Conservation (phyloP, 23 tunicate species). For the Halocynthia aurantium region DNA sequence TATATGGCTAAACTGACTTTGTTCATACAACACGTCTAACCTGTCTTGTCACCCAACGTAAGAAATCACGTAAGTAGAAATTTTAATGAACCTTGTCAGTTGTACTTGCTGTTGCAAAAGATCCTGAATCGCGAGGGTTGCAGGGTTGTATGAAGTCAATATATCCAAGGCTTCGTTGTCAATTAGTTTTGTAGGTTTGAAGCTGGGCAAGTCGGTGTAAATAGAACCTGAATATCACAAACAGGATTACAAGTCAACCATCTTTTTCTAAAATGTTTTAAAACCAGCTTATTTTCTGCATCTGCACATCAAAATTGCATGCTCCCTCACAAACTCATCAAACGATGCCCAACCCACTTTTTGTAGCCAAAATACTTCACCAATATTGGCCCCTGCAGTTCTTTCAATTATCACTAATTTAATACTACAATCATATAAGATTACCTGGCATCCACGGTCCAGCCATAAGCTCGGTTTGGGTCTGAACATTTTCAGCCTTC, state of each 20-base stretch:
- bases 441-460: conserved; percentile 17
- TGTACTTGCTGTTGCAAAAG: conserved; percentile 61
- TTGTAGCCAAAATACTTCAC: neutral
- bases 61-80: neutral
- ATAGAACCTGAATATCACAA: neutral
- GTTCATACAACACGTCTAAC: no score
- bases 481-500: conserved; percentile 2
- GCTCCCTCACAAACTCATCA: no score
- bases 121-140: conserved; percentile 73
- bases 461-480: conserved; percentile 10
- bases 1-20: no score
- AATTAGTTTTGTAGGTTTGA: conserved; percentile 33
- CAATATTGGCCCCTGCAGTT: neutral
- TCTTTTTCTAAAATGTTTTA: no score
- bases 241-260: neutral
- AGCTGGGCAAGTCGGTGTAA: neutral
- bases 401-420: neutral
- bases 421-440: neutral
- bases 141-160: conserved; percentile 72
- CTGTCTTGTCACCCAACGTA: neutral
- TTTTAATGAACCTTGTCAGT: conserved; percentile 41
- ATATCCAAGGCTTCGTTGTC: conserved; percentile 49
- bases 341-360: neutral
- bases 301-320: no score
- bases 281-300: no score